A percentile compares a stretch with the other conserved stretches of the same genome.
These are phyloP conservation scores for Myotis pilosus DNA, from an alignment of 2,797 vertebrate genomes.

Conservation along the genomic window DNA sequence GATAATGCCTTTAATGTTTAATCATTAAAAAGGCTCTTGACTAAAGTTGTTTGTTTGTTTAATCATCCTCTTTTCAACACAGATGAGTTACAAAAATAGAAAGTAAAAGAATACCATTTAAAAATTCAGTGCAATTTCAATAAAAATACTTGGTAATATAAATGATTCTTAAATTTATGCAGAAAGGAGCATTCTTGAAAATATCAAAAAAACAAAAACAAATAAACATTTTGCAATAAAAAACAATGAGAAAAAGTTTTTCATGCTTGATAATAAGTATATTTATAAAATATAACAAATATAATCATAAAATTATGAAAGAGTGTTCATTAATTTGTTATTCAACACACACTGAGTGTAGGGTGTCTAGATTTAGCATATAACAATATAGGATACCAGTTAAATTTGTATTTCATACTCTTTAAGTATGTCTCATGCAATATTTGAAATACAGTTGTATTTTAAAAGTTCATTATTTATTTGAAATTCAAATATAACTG, in stretches of 20 bases:
- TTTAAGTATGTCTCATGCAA: not conserved
- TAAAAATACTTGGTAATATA: not conserved
- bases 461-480: not conserved
- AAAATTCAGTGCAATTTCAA: not conserved
- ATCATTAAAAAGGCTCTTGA: not conserved
- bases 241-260: not conserved
- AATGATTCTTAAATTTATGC: not conserved
- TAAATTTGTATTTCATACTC: slow-evolving; percentile 17
- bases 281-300: not conserved
- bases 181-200: not conserved
- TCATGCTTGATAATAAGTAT: not conserved
- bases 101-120: not conserved
- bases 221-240: not conserved
- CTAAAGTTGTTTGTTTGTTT: not conserved
- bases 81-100: not conserved
- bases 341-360: not conserved
- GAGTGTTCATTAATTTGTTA: not conserved
- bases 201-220: not conserved
- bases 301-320: slow-evolving; percentile 11
- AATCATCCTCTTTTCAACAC: not conserved
- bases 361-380: not conserved
- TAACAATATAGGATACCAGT: not conserved
- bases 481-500: slow-evolving; percentile 8
- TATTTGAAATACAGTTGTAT: not conserved
- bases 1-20: slow-evolving; percentile 22